These are phyloP conservation scores for Sycon ciliatum DNA, from an alignment of 37 sponge, comb jelly and placozoan species.

Conservation along the genomic window DNA sequence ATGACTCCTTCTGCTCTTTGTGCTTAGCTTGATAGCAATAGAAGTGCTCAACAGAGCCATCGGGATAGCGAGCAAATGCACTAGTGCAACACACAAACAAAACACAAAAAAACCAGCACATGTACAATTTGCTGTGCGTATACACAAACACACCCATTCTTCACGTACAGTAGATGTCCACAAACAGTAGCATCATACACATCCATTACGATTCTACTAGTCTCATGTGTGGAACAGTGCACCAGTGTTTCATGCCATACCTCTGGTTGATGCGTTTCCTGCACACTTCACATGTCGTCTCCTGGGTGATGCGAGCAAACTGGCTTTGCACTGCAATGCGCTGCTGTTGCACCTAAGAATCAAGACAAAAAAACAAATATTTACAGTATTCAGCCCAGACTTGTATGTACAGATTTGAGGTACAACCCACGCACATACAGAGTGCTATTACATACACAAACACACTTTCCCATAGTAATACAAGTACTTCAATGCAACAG, in stretches of 20 bases:
- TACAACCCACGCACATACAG: too few relatives aligned
- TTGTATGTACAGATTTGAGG: too few relatives aligned
- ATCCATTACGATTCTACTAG: too few relatives aligned
- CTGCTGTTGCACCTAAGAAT: constrained; percentile 46
- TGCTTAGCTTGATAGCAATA: constrained; percentile 39
- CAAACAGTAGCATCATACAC: too few relatives aligned
- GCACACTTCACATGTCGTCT: constrained; percentile 42
- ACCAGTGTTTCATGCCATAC: too few relatives aligned
- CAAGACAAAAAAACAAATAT: too few relatives aligned
- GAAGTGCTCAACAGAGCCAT: constrained; percentile 53
- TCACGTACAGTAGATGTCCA: too few relatives aligned
- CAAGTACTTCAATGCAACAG: too few relatives aligned
- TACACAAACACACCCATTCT: not conserved
- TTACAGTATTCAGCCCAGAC: too few relatives aligned
- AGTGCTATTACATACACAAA: too few relatives aligned
- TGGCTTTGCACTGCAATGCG: constrained; percentile 34
- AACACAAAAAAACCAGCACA: not conserved
- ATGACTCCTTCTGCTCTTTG: not conserved
- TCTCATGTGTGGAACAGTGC: too few relatives aligned
- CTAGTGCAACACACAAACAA: constrained; percentile 15
- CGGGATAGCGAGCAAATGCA: constrained; percentile 65
- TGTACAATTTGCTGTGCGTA: not conserved
- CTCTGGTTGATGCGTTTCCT: constrained; percentile 55
- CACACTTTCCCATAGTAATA: too few relatives aligned
- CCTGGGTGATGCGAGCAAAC: constrained; percentile 37